These are phyloP conservation scores for Pluvianellus socialis DNA, from an alignment of 2,113 vertebrate genomes.

Conservation along the genomic window DNA sequence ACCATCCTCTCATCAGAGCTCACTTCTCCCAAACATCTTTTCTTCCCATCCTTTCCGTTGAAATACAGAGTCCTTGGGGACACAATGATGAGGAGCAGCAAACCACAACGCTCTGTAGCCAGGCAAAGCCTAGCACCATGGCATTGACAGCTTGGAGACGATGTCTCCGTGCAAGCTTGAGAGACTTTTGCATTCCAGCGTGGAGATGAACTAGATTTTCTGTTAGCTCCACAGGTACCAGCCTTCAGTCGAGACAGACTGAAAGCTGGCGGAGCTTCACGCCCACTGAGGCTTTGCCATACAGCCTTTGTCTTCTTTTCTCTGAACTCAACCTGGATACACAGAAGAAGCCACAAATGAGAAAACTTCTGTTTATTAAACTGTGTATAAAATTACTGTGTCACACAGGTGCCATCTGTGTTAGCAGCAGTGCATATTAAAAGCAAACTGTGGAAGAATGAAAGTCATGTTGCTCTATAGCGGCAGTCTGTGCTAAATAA, in stretches of 20 bases:
- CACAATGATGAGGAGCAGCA: neutral
- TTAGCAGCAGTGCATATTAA: neutral
- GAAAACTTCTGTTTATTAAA: neutral
- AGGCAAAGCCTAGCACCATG: neutral
- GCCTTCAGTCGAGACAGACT: neutral
- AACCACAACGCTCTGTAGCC: neutral
- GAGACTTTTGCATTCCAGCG: neutral
- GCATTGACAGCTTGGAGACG: neutral
- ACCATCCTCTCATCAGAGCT: neutral
- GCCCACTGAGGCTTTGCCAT: neutral
- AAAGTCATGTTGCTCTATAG: neutral
- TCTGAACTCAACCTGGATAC: neutral
- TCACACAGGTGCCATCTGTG: neutral
- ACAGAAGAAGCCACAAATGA: neutral
- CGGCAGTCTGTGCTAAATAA: neutral
- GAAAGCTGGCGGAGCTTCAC: neutral
- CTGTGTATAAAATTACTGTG: neutral
- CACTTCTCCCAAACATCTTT: neutral
- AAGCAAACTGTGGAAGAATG: neutral
- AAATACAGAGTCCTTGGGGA: neutral
- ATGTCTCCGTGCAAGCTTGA: fast-evolving
- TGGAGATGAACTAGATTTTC: neutral
- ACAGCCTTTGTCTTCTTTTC: neutral
- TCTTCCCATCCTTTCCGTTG: neutral
- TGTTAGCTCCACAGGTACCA: neutral